Evolutionary conservation across 35 echinoderm and acorn worm species (phyloP), one percentile per base, ranked within the genome.

Genomic region (Heliocidaris erythrogramma): DNA sequence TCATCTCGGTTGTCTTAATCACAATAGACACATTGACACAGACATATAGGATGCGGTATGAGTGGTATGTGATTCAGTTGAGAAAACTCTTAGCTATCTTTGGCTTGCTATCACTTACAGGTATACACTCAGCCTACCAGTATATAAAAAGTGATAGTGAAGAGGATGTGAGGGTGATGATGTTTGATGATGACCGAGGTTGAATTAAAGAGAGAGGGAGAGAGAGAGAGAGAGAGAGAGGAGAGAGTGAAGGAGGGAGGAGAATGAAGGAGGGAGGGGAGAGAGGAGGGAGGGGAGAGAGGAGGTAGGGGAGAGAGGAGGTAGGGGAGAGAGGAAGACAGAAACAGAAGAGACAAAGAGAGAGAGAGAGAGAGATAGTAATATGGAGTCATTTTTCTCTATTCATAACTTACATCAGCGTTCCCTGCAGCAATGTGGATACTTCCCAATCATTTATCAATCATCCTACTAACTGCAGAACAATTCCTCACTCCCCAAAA

Each of bases 61-160:
- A 89, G 31, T 89, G 87, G 87, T 89, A 89, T 89, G 87, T 89
- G 87, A 89, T 89, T 89, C 31, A 48, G 87, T 89, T 24, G 27
- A 78, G 65, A 78, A 78, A n/a, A 78, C 27, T 78, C 65, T 78
- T 78, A 29, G 65, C 65, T 78, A 78, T 78, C 65, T 78, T 7
- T 21, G 14, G 60, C 24, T 69, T 21, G 65, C 65, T 78, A 78
- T 78, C 65, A n/a, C 65, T 78, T 78, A 78, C 65, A 27, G 65
- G 65, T 78, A 78, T n/a, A 78, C 65, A 78, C 65, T 78, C 65
- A 27, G n/a, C 17, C 18, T 78, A 78, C 8, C 8, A n/a, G n/a
- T n/a, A 27, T 27, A 78, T 78, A 78, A 24, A 78, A n/a, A n/a
- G 65, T 78, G 65, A 78, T 78, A 78, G 65, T 78, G 65, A 78